phyloP scores from a whole-genome alignment of 2,888 invertebrate genomes.

The Ischnus inquisitorius region DNA sequence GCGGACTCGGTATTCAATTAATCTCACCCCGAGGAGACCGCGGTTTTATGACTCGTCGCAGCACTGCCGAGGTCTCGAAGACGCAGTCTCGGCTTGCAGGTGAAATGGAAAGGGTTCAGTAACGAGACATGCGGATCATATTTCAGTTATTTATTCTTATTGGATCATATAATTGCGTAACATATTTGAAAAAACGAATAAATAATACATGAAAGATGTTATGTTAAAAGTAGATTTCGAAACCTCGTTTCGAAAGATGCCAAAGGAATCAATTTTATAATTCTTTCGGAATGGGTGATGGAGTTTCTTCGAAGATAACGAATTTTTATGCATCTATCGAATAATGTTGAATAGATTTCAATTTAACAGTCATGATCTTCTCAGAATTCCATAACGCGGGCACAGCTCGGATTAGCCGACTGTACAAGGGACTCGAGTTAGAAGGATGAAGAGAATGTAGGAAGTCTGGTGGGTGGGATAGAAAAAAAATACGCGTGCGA shows the following conservation, averaged over 20 bases:
- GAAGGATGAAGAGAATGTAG: slow-evolving; percentile 24
- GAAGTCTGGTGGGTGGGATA: slow-evolving; percentile 23
- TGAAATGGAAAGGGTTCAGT: slow-evolving; percentile 38
- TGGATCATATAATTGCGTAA: not conserved
- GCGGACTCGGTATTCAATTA: slow-evolving; percentile 70
- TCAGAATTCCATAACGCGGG: slow-evolving; percentile 17
- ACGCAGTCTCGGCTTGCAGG: slow-evolving; percentile 1
- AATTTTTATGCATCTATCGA: not conserved
- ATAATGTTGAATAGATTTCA: not conserved
- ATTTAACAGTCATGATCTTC: not conserved
- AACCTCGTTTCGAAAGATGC: too few species aligned
- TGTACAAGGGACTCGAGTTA: slow-evolving; percentile 37
- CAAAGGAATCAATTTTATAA: not conserved
- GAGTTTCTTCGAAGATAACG: not conserved
- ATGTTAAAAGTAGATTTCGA: not conserved
- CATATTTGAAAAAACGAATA: not conserved
- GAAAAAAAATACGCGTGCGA: slow-evolving; percentile 46
- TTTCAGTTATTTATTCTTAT: slow-evolving; percentile 37
- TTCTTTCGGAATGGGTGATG: not conserved
- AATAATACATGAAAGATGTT: not conserved
- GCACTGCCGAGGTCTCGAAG: slow-evolving; percentile 16
- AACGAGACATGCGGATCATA: slow-evolving; percentile 32
- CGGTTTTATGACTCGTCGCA: slow-evolving; percentile 50
- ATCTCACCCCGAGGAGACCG: slow-evolving; percentile 71
- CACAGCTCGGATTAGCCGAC: slow-evolving; percentile 24